Conservation (phyloP, 1,140 invertebrate species). For the Drosophila ohnishii region DNA sequence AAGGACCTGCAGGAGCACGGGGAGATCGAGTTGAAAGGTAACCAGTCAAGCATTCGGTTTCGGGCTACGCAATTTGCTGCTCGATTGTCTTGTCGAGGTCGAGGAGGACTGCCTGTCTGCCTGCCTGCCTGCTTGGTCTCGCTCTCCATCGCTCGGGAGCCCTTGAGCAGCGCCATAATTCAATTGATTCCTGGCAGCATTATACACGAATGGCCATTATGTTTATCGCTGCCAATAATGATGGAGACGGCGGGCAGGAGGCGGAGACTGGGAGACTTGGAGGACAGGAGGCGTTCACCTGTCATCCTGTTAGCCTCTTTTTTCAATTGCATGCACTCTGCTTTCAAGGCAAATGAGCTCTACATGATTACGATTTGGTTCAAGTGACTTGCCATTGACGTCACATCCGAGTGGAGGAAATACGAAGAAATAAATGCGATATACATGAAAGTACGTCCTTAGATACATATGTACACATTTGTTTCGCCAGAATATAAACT, state of each 20-base stretch:
- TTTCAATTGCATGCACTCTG: constrained; percentile 66
- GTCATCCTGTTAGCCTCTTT: constrained; percentile 68
- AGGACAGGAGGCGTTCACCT: constrained; percentile 32
- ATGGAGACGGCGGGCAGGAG: constrained; percentile 3
- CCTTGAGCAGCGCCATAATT: constrained; percentile 65
- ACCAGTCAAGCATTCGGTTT: constrained; percentile 63
- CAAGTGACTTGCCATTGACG: constrained; percentile 59
- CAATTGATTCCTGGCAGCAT: constrained; percentile 74
- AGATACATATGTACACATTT: constrained; percentile 10
- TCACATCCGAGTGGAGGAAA: constrained; percentile 34
- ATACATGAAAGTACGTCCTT: constrained; percentile 2
- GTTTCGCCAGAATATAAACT: constrained; percentile 34
- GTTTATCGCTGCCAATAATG: constrained; percentile 67
- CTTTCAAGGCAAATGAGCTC: constrained; percentile 70
- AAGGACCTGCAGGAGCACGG: not conserved
- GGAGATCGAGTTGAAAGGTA: constrained; percentile 9
- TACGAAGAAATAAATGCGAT: constrained; percentile 38
- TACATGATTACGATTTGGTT: constrained; percentile 74
- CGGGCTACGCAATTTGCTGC: constrained; percentile 77
- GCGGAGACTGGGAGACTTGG: not conserved
- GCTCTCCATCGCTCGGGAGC: constrained; percentile 31
- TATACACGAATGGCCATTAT: constrained; percentile 67
- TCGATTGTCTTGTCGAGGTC: constrained; percentile 66
- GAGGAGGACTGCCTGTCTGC: constrained; percentile 5
- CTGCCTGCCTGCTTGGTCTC: constrained; percentile 13